Base-by-base conservation (phyloP, 2,888 invertebrate genomes). In the Rotaria socialis region DNA sequence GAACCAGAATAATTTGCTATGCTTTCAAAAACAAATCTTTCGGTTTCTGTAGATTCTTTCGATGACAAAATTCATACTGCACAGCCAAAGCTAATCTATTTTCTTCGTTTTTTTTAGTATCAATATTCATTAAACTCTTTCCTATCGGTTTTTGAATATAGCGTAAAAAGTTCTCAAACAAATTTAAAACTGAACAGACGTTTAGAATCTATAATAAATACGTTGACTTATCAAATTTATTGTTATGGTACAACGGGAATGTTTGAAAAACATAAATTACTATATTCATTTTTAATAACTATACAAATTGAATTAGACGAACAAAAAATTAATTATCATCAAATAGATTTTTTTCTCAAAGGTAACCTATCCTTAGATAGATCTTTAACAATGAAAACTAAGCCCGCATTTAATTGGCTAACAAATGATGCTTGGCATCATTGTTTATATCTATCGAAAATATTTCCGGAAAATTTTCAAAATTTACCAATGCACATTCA, bases 251-350 rank as follows among this genome's bases (percentile, higher is more conserved):
- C 96, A 89, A 96, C 95, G 47, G 94, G 94, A 85, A 95, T 96
- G 88, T 96, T 96, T 91, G 96, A 96, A 91, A 94, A 94, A 84
- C 96, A 96, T 92, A 96, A 96, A 90, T 92, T 96, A 56, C 92
- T 96, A 35, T 96, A 94, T 91, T 96, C 96, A 0, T 95, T 96
- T 91, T 95, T 96, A 93, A 96, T 96, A 92, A 94, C 95, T 87
- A 93, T 94, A 27, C 95, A 95, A 90, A 90, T 96, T 88, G 94
- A 96, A 89, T 94, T 94, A 90, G 94, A 94, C 89, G 92, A 93
- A 14, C 93, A 92, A 0, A 89, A 92, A 41, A 91, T 96, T 1
- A 91, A 90, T 0, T 95, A 95, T 89, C 90, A 91, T 14, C 94
- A 96, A 90, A 90, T 96, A 47, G 95, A 96, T 90, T 96, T 96